Percentiles rank a stretch among this genome's conserved stretches.
Evolutionary conservation across 2,888 invertebrate genomes (phyloP).

Genomic region (Exephanes ischioxanthus): DNA sequence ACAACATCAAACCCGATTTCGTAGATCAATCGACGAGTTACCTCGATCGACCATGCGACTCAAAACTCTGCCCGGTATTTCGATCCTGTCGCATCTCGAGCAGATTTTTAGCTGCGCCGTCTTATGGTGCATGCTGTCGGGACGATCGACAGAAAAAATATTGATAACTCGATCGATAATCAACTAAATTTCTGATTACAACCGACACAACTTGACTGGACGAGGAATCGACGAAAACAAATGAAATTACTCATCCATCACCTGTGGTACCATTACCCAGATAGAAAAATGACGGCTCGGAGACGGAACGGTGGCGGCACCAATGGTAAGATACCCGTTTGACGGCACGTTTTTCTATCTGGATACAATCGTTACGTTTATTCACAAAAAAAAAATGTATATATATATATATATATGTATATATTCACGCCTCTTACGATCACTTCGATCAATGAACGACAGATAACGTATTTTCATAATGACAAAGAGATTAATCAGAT

Average conservation of each 20-base stretch:
- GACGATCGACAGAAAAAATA: no score
- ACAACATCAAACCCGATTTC: background rate
- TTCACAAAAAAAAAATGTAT: constrained; percentile 29
- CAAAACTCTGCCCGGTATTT: background rate
- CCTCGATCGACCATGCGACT: constrained; percentile 8
- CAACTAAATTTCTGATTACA: no score
- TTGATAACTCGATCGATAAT: no score
- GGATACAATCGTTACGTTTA: constrained; percentile 47
- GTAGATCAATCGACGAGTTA: background rate
- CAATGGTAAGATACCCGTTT: no score
- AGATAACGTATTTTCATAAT: constrained; percentile 30
- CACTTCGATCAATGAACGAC: constrained; percentile 68
- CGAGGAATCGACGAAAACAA: background rate
- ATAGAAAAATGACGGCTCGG: no score
- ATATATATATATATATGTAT: background rate
- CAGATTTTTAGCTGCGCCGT: background rate
- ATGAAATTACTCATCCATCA: background rate
- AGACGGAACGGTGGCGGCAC: no score
- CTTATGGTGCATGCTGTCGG: no score
- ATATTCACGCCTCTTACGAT: constrained; percentile 53
- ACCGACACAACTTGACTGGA: background rate
- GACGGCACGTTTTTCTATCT: no score
- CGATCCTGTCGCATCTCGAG: background rate
- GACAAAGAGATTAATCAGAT: constrained; percentile 17
- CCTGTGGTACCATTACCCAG: background rate